Evolutionary conservation across 1,140 invertebrate species (phyloP), one percentile per base, ranked within the genome.

Genomic region (Caenorhabditis tropicalis): DNA sequence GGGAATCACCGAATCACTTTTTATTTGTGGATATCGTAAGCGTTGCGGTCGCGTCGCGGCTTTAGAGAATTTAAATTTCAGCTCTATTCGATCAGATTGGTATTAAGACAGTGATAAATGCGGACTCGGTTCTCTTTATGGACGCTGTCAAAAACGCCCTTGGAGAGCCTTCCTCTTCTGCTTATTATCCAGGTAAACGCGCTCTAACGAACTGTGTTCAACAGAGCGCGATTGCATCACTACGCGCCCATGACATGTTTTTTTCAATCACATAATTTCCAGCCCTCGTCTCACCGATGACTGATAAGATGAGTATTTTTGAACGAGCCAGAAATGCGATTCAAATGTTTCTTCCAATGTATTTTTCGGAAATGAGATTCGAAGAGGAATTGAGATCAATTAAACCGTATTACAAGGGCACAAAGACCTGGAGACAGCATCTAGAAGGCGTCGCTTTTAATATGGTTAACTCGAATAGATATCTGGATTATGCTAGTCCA

Each of bases 401-500:
- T 12, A 16, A 43, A 21, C 51, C 36, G 1, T 82, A 27, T 56
- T 82, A 82, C 19, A 58, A 53, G 3, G 31, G 33, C 0, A 19
- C 46, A n/a, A 21, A 56, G 31, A 53, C 80, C 6, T 53, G 36
- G 36, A 10, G 39, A 27, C 29, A 83, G n/a, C 46, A 48, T 12
- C 19, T 83, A 10, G 36, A 43, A 33, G 16, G 56, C 1, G 39
- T 33, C 7, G 24, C 85, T 16, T 53, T 86, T 21, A 46, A 65
- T 31, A 12, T 86, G n/a, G 48, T 51, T 3, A 86, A 86, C 46
- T 46, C 53, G 6, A 81, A 86, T n/a, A 27, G 29, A 39, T 53
- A 79, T n/a, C 29, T 86, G 16, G 70, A 86, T 51, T 86, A 74
- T 51, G 16, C 82, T 15, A n/a, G 65, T n/a, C 85, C 82, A 16